phyloP scores from a whole-genome alignment of 2,888 invertebrate genomes.

The Deroplatys truncata region DNA sequence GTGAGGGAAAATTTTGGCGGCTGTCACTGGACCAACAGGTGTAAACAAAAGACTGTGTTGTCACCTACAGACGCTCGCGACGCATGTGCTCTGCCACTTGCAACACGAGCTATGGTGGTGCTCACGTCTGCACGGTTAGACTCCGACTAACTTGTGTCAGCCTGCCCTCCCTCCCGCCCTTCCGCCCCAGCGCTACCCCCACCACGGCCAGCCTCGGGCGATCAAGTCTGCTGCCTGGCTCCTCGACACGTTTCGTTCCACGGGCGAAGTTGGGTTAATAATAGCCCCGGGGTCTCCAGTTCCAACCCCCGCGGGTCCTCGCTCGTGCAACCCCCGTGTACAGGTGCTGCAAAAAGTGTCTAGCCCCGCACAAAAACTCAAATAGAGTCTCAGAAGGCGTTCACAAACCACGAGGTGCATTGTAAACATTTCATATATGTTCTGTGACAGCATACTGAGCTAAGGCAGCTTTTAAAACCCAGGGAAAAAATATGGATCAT shows the following conservation, averaged over 20 bases:
- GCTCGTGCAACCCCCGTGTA: background rate
- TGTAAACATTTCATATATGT: too few relatives aligned
- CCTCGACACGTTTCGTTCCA: conserved; percentile 15
- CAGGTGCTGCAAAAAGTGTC: conserved; percentile 2
- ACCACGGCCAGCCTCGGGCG: background rate
- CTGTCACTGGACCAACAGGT: conserved; percentile 11
- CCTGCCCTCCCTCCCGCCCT: background rate
- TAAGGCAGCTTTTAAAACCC: too few relatives aligned
- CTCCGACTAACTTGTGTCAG: background rate
- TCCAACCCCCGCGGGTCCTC: background rate
- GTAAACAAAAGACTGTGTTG: background rate
- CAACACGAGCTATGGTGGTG: background rate
- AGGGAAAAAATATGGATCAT: too few relatives aligned
- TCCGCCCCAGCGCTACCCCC: background rate
- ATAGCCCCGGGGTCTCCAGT: conserved; percentile 13
- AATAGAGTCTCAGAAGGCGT: too few relatives aligned
- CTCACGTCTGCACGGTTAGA: background rate
- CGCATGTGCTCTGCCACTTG: background rate
- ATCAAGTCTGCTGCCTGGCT: background rate
- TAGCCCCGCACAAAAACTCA: background rate
- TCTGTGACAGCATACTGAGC: too few relatives aligned
- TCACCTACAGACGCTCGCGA: background rate
- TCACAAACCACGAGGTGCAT: too few relatives aligned
- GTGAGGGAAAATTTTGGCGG: conserved; percentile 40
- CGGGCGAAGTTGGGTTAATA: conserved; percentile 22